Percentiles rank a stretch among this genome's conserved stretches.
Evolutionary conservation across 1,140 invertebrate species (phyloP).

Genomic region (Bradynema listronoti): DNA sequence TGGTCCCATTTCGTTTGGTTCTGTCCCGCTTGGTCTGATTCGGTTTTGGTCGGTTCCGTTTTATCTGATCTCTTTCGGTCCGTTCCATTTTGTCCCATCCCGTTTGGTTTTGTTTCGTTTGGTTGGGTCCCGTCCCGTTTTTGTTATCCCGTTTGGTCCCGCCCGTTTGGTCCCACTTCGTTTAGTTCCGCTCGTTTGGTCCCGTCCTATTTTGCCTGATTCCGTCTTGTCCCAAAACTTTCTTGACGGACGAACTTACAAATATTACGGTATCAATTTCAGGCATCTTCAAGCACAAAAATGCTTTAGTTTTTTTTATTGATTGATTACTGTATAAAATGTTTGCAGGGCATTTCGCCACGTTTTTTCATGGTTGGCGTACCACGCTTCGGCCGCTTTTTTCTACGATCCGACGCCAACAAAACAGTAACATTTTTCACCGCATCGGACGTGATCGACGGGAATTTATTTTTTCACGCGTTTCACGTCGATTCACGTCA

Average conservation of each 20-base stretch:
- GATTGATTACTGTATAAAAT: conserved; percentile 2
- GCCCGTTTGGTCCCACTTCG: too few relatives aligned
- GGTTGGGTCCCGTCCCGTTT: neutral
- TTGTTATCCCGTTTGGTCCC: neutral
- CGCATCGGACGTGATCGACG: conserved; percentile 41
- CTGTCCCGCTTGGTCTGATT: too few relatives aligned
- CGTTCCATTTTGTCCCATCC: neutral
- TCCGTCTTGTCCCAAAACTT: conserved; percentile 29
- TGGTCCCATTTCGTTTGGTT: too few relatives aligned
- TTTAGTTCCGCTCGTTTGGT: too few relatives aligned
- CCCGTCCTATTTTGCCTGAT: too few relatives aligned
- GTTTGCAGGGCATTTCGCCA: conserved; percentile 41
- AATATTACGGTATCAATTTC: too few relatives aligned
- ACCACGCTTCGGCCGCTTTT: conserved; percentile 42
- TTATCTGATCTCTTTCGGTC: conserved; percentile 35
- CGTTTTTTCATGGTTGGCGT: conserved; percentile 46
- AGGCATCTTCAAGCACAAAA: too few relatives aligned
- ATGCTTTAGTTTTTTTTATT: too few relatives aligned
- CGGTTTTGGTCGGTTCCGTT: too few relatives aligned
- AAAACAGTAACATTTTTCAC: conserved; percentile 51
- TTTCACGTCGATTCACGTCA: conserved; percentile 28
- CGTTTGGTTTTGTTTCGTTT: neutral
- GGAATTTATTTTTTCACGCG: conserved; percentile 43
- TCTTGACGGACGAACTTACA: too few relatives aligned
- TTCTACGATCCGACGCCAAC: conserved; percentile 45